These are phyloP conservation scores for Branchinecta lynchi DNA, from an alignment of 1,140 invertebrate genomes.

Conservation along the genomic window DNA sequence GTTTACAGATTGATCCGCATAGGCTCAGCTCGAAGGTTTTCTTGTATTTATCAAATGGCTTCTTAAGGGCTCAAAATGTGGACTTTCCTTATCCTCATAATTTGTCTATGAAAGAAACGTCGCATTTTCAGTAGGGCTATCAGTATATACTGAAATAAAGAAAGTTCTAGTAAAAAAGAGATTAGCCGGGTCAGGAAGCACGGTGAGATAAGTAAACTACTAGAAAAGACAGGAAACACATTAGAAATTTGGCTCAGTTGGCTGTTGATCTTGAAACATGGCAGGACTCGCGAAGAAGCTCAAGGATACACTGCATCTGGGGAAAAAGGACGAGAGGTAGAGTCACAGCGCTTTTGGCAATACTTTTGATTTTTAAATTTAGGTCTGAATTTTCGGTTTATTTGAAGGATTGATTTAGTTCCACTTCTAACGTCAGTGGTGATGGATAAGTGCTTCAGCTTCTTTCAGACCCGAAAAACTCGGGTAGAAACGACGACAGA, in stretches of 20 bases:
- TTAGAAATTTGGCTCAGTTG: conserved; percentile 6
- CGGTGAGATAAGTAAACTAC: not conserved
- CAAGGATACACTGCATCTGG: not conserved
- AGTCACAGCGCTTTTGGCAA: not conserved
- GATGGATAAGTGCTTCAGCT: conserved; percentile 3
- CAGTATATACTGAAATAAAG: too few relatives aligned
- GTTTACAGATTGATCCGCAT: too few relatives aligned
- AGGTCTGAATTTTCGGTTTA: not conserved
- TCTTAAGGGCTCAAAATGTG: too few relatives aligned
- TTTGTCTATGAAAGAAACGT: too few relatives aligned
- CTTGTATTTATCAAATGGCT: too few relatives aligned
- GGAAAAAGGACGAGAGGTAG: not conserved
- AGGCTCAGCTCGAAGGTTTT: too few relatives aligned
- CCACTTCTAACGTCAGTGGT: not conserved
- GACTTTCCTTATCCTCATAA: too few relatives aligned
- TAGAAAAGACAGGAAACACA: not conserved
- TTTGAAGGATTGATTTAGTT: too few relatives aligned
- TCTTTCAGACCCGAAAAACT: not conserved
- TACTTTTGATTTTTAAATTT: not conserved
- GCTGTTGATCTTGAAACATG: conserved; percentile 8
- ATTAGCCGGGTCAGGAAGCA: too few relatives aligned
- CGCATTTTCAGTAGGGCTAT: too few relatives aligned
- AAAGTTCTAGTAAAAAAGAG: too few relatives aligned
- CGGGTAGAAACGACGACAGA: not conserved
- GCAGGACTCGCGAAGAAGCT: not conserved